These are phyloP conservation scores for Cynopterus brachyotis DNA, from an alignment of 2,113 vertebrate species.

Conservation along the genomic window DNA sequence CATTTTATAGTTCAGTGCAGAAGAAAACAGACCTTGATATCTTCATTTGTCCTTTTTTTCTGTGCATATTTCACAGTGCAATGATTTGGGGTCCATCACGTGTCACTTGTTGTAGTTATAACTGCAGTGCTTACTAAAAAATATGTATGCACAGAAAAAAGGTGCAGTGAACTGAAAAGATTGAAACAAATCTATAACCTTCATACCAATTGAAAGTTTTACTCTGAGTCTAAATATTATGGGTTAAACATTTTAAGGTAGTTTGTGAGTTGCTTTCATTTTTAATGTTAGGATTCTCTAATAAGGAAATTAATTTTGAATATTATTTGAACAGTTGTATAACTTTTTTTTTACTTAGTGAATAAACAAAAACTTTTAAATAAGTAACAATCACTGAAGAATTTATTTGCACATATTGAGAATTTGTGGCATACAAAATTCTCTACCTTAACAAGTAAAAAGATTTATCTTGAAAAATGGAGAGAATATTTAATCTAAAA, in stretches of 20 bases:
- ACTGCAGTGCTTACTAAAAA: constrained; percentile 84
- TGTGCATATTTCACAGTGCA: constrained; percentile 87
- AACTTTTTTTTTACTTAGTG: constrained; percentile 38
- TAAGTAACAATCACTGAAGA: not conserved
- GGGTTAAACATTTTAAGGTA: constrained; percentile 67
- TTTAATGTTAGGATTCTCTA: not conserved
- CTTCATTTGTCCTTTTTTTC: constrained; percentile 86
- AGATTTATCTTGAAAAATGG: not conserved
- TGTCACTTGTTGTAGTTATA: constrained; percentile 86
- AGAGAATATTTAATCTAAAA: not conserved
- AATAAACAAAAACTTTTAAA: constrained; percentile 11
- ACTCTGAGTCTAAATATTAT: constrained; percentile 70
- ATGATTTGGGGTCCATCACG: constrained; percentile 86
- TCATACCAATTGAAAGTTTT: constrained; percentile 79
- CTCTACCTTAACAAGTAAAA: not conserved
- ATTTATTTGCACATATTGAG: not conserved
- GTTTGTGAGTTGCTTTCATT: constrained; percentile 48
- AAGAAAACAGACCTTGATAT: constrained; percentile 86
- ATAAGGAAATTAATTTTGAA: not conserved
- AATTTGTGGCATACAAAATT: not conserved
- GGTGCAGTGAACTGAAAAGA: constrained; percentile 85
- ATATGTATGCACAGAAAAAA: constrained; percentile 84
- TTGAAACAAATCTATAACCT: constrained; percentile 80
- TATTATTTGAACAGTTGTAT: not conserved
- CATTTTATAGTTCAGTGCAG: constrained; percentile 88